Conservation (phyloP, 53 echinoderm and acorn worm species). For the Holothuria leucospilota region DNA sequence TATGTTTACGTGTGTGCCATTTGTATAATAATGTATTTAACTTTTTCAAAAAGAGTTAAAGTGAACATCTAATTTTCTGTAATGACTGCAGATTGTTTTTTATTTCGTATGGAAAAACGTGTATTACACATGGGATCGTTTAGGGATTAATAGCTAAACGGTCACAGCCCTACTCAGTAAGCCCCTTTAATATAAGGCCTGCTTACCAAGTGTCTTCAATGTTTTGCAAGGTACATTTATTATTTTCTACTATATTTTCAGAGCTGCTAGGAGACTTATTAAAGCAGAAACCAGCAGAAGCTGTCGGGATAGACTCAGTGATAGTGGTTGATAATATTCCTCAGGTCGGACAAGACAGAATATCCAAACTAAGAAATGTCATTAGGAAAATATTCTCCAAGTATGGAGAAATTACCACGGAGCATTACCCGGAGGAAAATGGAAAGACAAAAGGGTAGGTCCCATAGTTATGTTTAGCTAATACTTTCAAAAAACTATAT, state of each 20-base stretch:
- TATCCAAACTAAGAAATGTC: slow-evolving; percentile 91
- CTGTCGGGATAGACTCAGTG: slow-evolving; percentile 95
- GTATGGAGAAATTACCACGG: slow-evolving; percentile 92
- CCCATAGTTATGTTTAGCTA: neutral
- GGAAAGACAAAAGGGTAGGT: slow-evolving; percentile 90
- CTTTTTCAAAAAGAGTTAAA: no score
- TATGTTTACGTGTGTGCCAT: no score
- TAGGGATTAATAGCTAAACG: no score
- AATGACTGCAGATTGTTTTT: no score
- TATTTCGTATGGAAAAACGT: no score
- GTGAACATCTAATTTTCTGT: no score
- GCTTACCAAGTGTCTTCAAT: no score
- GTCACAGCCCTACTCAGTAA: no score
- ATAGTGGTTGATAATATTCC: slow-evolving; percentile 95
- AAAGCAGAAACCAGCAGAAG: slow-evolving; percentile 84
- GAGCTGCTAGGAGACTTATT: slow-evolving; percentile 86
- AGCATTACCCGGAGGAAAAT: slow-evolving; percentile 93
- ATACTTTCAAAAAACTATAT: neutral
- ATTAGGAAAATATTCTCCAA: slow-evolving; percentile 91
- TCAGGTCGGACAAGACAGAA: slow-evolving; percentile 73
- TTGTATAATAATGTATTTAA: no score
- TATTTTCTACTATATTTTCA: slow-evolving; percentile 10
- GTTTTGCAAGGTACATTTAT: no score
- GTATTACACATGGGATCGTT: no score
- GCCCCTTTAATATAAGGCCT: no score